These are phyloP conservation scores for Hydroisotoma schaefferi DNA, from an alignment of 2,888 invertebrate genomes.

Conservation along the genomic window DNA sequence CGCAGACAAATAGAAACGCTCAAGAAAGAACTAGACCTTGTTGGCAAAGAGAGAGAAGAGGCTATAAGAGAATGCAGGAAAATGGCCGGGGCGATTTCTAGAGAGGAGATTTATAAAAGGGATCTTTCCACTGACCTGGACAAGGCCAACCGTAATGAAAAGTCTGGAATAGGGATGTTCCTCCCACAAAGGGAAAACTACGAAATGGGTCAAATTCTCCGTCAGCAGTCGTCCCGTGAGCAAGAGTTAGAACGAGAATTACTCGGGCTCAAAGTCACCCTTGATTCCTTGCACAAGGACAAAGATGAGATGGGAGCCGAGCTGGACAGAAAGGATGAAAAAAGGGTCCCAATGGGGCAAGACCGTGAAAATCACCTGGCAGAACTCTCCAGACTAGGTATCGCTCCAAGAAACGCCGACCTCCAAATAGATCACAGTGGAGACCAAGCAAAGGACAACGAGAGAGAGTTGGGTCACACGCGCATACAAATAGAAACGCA, in stretches of 20 bases:
- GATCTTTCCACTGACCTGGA: conserved; percentile 31
- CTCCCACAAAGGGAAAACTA: not conserved
- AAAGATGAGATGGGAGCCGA: conserved; percentile 44
- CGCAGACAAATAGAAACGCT: conserved; percentile 34
- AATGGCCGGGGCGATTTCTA: conserved; percentile 25
- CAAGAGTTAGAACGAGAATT: conserved; percentile 28
- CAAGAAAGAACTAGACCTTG: conserved; percentile 36
- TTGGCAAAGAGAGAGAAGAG: conserved; percentile 38
- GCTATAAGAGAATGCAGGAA: conserved; percentile 34
- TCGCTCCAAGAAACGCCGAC: conserved; percentile 40
- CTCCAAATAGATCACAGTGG: conserved; percentile 42
- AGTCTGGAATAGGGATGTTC: not conserved
- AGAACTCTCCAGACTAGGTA: conserved; percentile 33
- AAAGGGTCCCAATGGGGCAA: conserved; percentile 24
- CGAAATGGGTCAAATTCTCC: conserved; percentile 28
- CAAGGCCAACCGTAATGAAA: not conserved
- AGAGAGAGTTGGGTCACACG: conserved; percentile 33
- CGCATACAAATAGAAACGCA: conserved; percentile 33
- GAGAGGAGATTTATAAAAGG: conserved; percentile 33
- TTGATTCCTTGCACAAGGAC: conserved; percentile 23
- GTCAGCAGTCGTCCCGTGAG: conserved; percentile 10
- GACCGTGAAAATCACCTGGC: conserved; percentile 28
- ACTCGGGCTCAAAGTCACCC: conserved; percentile 9
- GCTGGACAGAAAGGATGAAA: conserved; percentile 43
- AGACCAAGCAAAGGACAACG: conserved; percentile 38